Conservation (phyloP, 2,113 vertebrate genomes). For the Petrocephalus zakoni region DNA sequence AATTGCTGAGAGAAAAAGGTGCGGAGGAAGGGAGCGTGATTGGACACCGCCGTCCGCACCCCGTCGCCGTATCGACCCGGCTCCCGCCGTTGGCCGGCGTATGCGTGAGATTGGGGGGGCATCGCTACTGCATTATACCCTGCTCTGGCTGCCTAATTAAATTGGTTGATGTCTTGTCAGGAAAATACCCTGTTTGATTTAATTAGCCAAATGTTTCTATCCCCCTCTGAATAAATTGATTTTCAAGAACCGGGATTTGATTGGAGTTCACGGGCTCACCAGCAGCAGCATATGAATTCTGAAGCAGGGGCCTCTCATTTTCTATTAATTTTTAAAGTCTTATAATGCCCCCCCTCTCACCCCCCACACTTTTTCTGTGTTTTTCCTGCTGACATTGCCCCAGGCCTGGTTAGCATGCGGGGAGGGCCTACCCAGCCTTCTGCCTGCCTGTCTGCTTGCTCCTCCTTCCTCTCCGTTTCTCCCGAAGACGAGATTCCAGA, state of each 20-base stretch:
- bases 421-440: not conserved
- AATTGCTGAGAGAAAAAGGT: not conserved
- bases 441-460: not conserved
- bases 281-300: not conserved
- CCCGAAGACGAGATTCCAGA: not conserved
- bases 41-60: not conserved
- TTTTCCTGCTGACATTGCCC: not conserved
- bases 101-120: not conserved
- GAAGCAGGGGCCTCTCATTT: not conserved
- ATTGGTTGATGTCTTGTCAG: constrained; percentile 23
- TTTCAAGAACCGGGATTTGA: constrained; percentile 31
- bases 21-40: not conserved
- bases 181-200: constrained; percentile 40
- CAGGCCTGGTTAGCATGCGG: not conserved
- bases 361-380: not conserved
- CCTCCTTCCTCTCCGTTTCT: not conserved
- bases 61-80: not conserved
- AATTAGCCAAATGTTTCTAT: constrained; percentile 39
- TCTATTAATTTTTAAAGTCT: not conserved
- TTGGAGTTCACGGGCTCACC: constrained; percentile 8
- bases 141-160: constrained; percentile 25
- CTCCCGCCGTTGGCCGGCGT: not conserved
- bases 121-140: not conserved
- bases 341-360: not conserved
- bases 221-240: constrained; percentile 27